Evolutionary conservation across 1,140 invertebrate species (phyloP).

Genomic region (Polypedilum pembai): DNA sequence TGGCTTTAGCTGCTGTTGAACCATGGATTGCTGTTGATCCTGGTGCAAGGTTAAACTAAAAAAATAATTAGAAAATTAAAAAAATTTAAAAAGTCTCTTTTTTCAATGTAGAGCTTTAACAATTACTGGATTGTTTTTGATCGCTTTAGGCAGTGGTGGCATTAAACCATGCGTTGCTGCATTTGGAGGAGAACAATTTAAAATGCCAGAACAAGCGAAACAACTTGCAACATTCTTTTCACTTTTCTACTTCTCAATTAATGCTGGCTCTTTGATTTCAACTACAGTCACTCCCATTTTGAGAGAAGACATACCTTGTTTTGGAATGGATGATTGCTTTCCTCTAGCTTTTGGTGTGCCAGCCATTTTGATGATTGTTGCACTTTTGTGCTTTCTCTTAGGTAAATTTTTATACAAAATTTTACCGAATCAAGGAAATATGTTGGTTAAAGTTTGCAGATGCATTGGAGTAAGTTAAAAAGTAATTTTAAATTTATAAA

Average conservation of each 20-base stretch:
- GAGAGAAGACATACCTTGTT: slow-evolving; percentile 67
- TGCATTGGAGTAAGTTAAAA: slow-evolving; percentile 68
- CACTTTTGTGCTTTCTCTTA: slow-evolving; percentile 54
- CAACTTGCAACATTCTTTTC: slow-evolving; percentile 78
- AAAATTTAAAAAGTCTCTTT: too few relatives aligned
- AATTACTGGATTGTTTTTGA: slow-evolving; percentile 64
- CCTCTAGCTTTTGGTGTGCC: slow-evolving; percentile 84
- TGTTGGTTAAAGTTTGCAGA: slow-evolving; percentile 62
- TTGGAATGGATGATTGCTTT: slow-evolving; percentile 69
- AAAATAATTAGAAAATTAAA: too few relatives aligned
- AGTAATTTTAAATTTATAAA: too few relatives aligned
- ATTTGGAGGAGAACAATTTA: slow-evolving; percentile 92
- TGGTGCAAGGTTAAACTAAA: slow-evolving; percentile 45
- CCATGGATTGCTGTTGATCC: slow-evolving; percentile 35
- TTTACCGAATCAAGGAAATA: slow-evolving; percentile 74
- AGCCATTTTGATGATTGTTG: slow-evolving; percentile 67
- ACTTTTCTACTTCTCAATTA: slow-evolving; percentile 85
- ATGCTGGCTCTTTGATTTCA: slow-evolving; percentile 80
- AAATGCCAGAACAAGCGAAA: slow-evolving; percentile 61
- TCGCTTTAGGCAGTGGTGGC: slow-evolving; percentile 81
- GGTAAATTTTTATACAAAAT: slow-evolving; percentile 63
- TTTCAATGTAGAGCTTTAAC: slow-evolving; percentile 44
- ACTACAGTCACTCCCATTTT: slow-evolving; percentile 80
- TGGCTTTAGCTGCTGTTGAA: slow-evolving; percentile 50
- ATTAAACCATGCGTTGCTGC: slow-evolving; percentile 94